Base-by-base conservation (phyloP, 2,113 vertebrate genomes). In the Chroicocephalus ridibundus region DNA sequence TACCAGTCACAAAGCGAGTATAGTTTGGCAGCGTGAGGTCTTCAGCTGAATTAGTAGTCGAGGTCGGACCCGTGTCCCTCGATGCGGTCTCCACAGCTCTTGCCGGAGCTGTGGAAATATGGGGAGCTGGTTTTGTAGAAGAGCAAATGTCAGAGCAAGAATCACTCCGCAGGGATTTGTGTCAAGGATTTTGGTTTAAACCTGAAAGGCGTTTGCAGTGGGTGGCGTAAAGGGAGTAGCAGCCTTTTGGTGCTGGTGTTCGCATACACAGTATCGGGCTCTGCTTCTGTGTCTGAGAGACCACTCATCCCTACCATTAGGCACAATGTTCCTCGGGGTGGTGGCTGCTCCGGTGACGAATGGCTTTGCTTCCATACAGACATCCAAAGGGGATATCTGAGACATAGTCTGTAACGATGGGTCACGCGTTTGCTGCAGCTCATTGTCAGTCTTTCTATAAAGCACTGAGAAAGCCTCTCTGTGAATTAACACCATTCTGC, bases 401-500 rank as follows among this genome's bases (percentile, higher is more conserved):
- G 95, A 91, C 75, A 62, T 36, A 65, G 86, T 95, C 90, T 91
- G 65, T 96, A 92, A 94, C 80, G 92, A 62, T n/a, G 80, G 90
- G 92, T 96, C 97, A 97, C 90, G 80, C 91, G 26, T 92, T 97
- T 78, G 93, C 94, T n/a, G 38, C 96, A 97, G 88, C 95, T 98
- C 96, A 97, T 90, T 96, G 96, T 95, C 95, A 93, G 36, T 97
- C 94, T 98, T 97, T 91, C 90, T 97, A n/a, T 70, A 94, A 97
- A 96, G 90, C 93, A 86, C 96, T 97, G 96, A 96, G 96, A 90
- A 96, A 98, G 93, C 94, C 94, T 96, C 95, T 97, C 97, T 98
- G 92, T 96, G 97, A 98, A 97, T 97, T 97, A 98, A 96, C 94
- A 92, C 88, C 93, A 91, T 97, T 97, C 94, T 96, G 97, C 97